A percentile compares a stretch with the other conserved stretches of the same genome.
phyloP scores from a whole-genome alignment of 2,797 vertebrate species.

The Zalophus californianus region DNA sequence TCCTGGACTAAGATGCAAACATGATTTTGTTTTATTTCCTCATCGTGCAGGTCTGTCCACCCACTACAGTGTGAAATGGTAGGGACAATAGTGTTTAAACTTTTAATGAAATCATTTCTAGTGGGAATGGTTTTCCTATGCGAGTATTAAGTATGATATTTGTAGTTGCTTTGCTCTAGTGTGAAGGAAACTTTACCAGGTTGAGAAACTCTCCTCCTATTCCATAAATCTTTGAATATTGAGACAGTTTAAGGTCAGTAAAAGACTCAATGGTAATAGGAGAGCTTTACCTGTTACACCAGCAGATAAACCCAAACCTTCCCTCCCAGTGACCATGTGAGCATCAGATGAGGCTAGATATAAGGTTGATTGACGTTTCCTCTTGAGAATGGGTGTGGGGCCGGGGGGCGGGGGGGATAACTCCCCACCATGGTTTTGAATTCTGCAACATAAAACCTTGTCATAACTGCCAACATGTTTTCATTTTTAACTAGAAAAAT shows the following conservation, averaged over 20 bases:
- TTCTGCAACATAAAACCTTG: neutral
- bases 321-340: neutral
- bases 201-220: neutral
- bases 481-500: neutral
- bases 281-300: neutral
- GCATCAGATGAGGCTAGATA: no score
- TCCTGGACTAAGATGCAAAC: neutral
- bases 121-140: neutral
- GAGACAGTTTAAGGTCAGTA: neutral
- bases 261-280: neutral
- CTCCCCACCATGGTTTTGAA: neutral
- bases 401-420: neutral
- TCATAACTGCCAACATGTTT: neutral
- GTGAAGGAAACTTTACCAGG: neutral
- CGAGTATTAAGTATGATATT: neutral
- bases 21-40: neutral
- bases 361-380: neutral
- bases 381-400: neutral
- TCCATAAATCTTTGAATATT: neutral
- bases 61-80: neutral
- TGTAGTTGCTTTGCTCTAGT: neutral
- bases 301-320: neutral
- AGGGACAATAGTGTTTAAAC: neutral
- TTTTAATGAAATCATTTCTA: neutral
- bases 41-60: neutral